These are phyloP conservation scores for Clivina fossor DNA, from an alignment of 2,888 invertebrate genomes.

Conservation along the genomic window DNA sequence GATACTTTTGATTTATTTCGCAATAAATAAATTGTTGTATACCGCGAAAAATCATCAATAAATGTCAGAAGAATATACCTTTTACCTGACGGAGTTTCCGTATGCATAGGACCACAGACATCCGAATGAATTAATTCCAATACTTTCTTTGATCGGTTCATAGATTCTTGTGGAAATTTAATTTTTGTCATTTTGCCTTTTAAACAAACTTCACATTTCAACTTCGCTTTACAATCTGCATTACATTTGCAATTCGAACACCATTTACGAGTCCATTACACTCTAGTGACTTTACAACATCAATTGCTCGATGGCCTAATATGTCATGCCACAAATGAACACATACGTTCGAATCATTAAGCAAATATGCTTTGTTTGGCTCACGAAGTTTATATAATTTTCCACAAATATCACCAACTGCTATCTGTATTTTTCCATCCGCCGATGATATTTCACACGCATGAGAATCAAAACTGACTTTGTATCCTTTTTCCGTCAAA, in stretches of 20 bases:
- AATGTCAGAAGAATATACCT: slow-evolving; percentile 43
- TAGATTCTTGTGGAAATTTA: slow-evolving; percentile 36
- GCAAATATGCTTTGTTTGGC: neutral
- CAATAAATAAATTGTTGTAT: slow-evolving; percentile 39
- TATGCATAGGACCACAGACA: slow-evolving; percentile 45
- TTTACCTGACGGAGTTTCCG: slow-evolving; percentile 38
- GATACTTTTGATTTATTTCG: slow-evolving; percentile 39
- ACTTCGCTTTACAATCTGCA: slow-evolving; percentile 27
- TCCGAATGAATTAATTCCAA: too few species aligned
- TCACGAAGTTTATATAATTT: neutral
- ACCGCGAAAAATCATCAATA: slow-evolving; percentile 45
- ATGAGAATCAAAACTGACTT: neutral
- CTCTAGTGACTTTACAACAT: too few species aligned
- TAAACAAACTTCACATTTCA: slow-evolving; percentile 35
- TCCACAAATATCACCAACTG: neutral
- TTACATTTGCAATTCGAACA: slow-evolving; percentile 24
- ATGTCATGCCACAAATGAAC: slow-evolving; percentile 37
- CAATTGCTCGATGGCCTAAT: slow-evolving; percentile 37
- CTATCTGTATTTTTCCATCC: too few species aligned
- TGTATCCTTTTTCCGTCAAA: neutral
- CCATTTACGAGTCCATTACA: too few species aligned
- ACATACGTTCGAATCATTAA: slow-evolving; percentile 13
- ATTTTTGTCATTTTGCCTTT: slow-evolving; percentile 40
- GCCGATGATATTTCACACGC: too few species aligned
- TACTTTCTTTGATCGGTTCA: too few species aligned